phyloP scores from a whole-genome alignment of 2,113 vertebrate species.

The Ranitomeya variabilis region DNA sequence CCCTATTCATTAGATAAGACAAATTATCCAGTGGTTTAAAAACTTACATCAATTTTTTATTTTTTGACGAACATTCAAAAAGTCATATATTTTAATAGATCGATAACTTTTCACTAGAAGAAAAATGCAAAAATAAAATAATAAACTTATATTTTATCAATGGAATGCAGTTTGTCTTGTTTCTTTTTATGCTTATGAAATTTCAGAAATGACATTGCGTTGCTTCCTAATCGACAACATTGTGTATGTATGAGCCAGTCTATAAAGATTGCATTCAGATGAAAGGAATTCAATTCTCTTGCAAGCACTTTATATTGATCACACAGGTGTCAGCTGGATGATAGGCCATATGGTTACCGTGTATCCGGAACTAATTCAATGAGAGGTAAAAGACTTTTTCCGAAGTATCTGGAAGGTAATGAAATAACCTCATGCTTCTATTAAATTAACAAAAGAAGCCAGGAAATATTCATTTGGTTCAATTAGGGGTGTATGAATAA shows the following conservation, averaged over 20 bases:
- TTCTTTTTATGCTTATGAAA: not conserved
- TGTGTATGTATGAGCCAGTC: slow-evolving; percentile 17
- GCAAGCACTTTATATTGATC: slow-evolving; percentile 46
- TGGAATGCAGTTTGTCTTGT: not conserved
- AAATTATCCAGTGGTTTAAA: slow-evolving; percentile 2
- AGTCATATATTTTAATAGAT: slow-evolving; percentile 19
- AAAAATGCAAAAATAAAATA: not conserved
- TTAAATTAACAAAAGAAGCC: slow-evolving; percentile 9
- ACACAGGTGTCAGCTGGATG: slow-evolving; percentile 49
- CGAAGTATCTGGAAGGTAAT: slow-evolving; percentile 38
- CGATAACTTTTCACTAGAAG: not conserved
- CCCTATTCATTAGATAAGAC: slow-evolving; percentile 43
- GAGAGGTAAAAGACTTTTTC: slow-evolving; percentile 20
- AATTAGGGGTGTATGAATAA: slow-evolving; percentile 19
- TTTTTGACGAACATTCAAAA: slow-evolving; percentile 15
- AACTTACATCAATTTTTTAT: not conserved
- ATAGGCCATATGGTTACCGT: slow-evolving; percentile 30
- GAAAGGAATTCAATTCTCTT: slow-evolving; percentile 44
- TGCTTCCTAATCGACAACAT: slow-evolving; percentile 25
- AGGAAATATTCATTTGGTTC: slow-evolving; percentile 35
- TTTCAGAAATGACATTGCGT: slow-evolving; percentile 44
- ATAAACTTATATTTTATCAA: slow-evolving; percentile 18
- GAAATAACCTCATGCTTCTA: slow-evolving; percentile 10
- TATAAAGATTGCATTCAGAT: slow-evolving; percentile 21
- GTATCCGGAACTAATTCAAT: slow-evolving; percentile 27